A percentile compares a stretch with the other conserved stretches of the same genome.
phyloP scores from a whole-genome alignment of 1,140 invertebrate species.

The Capitella teleta region DNA sequence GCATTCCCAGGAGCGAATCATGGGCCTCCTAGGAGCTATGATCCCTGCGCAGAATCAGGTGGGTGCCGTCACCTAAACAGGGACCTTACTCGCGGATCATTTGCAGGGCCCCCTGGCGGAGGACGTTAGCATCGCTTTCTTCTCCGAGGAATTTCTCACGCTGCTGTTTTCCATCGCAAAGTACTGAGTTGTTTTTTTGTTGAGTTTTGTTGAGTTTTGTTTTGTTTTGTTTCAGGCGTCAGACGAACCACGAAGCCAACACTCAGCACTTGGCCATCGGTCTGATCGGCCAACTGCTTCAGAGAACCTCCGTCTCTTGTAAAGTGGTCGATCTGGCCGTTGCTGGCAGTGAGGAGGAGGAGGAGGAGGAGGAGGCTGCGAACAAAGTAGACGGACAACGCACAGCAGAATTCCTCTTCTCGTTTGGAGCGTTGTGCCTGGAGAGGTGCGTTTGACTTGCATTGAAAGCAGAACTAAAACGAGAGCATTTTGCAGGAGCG shows the following conservation, averaged over 20 bases:
- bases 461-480: neutral
- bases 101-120: slow-evolving; percentile 19
- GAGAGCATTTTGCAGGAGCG: slow-evolving; percentile 18
- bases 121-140: slow-evolving; percentile 27
- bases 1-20: slow-evolving; percentile 37
- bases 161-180: slow-evolving; percentile 32
- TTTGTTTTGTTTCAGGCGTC: slow-evolving; percentile 20
- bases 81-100: neutral
- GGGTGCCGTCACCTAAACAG: neutral
- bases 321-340: neutral
- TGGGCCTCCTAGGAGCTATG: slow-evolving; percentile 37
- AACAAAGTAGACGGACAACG: slow-evolving; percentile 11
- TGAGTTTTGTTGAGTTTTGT: neutral
- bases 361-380: neutral
- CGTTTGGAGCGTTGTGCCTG: slow-evolving; percentile 29
- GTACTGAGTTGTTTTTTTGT: too few species aligned
- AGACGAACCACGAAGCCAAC: slow-evolving; percentile 34
- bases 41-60: slow-evolving; percentile 27
- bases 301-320: slow-evolving; percentile 5
- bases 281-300: slow-evolving; percentile 27
- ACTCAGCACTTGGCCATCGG: slow-evolving; percentile 36
- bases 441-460: slow-evolving; percentile 20
- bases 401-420: slow-evolving; percentile 28
- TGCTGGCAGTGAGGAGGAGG: neutral
- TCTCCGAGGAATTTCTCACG: slow-evolving; percentile 28